Conservation (phyloP, 64 coral and sea anemone genomes). For the Montipora cactus region DNA sequence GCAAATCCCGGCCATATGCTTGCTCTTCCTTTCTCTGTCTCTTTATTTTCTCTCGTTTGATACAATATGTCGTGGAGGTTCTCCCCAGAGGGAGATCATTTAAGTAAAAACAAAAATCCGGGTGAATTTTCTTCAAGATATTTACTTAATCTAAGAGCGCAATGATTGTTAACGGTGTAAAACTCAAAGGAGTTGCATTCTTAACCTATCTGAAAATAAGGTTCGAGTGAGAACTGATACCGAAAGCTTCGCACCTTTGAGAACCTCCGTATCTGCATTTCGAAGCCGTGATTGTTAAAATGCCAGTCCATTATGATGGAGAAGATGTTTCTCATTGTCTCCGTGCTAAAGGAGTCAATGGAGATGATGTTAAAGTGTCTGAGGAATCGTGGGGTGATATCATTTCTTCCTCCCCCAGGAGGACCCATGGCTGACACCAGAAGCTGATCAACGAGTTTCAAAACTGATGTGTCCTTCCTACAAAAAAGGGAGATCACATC, state of each 20-base stretch:
- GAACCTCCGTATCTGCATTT: slow-evolving; percentile 88
- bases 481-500: background rate
- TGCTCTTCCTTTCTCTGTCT: no score
- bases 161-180: no score
- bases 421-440: slow-evolving; percentile 96
- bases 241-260: slow-evolving; percentile 63
- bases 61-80: no score
- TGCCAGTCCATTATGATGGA: slow-evolving; percentile 99
- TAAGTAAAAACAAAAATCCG: no score
- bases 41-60: no score
- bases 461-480: slow-evolving; percentile 94
- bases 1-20: no score
- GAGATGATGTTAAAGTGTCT: slow-evolving; percentile 96
- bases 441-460: slow-evolving; percentile 85
- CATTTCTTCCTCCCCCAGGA: slow-evolving; percentile 93
- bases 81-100: no score
- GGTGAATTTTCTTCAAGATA: no score
- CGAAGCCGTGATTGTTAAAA: slow-evolving; percentile 92
- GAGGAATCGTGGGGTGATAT: slow-evolving; percentile 88
- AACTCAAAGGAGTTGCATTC: no score
- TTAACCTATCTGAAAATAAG: no score
- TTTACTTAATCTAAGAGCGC: no score
- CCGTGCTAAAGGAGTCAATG: slow-evolving; percentile 92
- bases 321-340: slow-evolving; percentile 98
- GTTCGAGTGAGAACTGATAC: background rate